Evolutionary conservation across 2,888 invertebrate species (phyloP), one percentile per base, ranked within the genome.

Genomic region (Drosophila austrosaltans): DNA sequence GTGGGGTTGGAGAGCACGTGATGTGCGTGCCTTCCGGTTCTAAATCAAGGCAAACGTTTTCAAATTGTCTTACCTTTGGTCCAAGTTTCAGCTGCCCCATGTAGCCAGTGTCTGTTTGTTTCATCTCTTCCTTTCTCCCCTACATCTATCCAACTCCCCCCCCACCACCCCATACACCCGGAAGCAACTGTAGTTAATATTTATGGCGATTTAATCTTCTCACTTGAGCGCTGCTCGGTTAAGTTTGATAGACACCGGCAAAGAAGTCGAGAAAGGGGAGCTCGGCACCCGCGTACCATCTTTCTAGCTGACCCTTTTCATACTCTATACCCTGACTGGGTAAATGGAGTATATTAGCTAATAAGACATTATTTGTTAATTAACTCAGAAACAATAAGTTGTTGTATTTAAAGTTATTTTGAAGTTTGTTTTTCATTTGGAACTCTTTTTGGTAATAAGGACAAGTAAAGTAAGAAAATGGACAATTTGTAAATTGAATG

Each of bases 161-260:
- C 20, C 5, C 8, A 12, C 53, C 32, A 16, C 16, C 30, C 5
- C n/a, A 22, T 56, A 20, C 54, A 12, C 58, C 63, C 72, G 78
- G 77, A 75, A 81, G 73, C 85, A 82, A 86, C 80, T 82, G 89
- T 87, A 87, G 85, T 89, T 89, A 89, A 89, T 89, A 89, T 89
- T 89, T 89, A 89, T 89, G 81, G 89, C 88, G 81, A 87, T 88
- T 85, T 88, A 89, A 89, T 89, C 89, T 89, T 85, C 87, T 85
- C 89, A 87, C 87, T 87, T 84, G 87, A 84, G 77, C 82, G 81
- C 82, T 78, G 79, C 77, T 85, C 83, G 86, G 83, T 81, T 85
- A 87, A 82, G 82, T 84, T 84, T 81, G 87, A 85, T 85, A 78
- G 80, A 82, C 79, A 75, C 76, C 69, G 16, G 16, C 16, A 32